phyloP scores from a whole-genome alignment of 2,888 invertebrate genomes.

The Cyclophora punctaria region DNA sequence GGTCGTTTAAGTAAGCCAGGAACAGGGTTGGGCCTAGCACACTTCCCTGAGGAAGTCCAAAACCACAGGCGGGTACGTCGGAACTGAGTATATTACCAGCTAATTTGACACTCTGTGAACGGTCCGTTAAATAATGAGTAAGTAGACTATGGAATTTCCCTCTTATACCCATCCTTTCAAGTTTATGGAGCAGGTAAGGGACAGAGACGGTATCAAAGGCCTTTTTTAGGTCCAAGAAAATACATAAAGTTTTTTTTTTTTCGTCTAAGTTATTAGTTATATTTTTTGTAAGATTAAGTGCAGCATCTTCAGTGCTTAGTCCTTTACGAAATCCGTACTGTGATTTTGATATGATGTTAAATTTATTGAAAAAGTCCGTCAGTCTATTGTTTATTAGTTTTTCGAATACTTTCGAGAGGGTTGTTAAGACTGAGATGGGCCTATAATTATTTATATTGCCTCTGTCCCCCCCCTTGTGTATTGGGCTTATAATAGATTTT shows the following conservation, averaged over 20 bases:
- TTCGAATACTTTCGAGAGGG: constrained; percentile 2
- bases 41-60: too few species aligned
- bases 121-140: not conserved
- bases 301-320: constrained; percentile 1
- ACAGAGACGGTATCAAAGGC: constrained; percentile 2
- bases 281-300: not conserved
- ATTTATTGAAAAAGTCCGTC: not conserved
- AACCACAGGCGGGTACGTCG: too few species aligned
- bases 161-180: not conserved
- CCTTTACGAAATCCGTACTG: constrained; percentile 4
- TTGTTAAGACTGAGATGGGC: not conserved
- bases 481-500: not conserved
- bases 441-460: not conserved
- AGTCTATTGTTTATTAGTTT: not conserved
- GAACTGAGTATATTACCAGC: not conserved
- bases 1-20: too few species aligned
- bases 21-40: too few species aligned
- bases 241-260: not conserved
- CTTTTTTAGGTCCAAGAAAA: constrained; percentile 5
- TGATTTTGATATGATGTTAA: not conserved
- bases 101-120: not conserved
- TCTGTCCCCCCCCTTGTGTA: not conserved
- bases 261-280: not conserved
- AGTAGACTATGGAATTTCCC: not conserved
- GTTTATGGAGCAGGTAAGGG: not conserved